Evolutionary conservation across 2,797 vertebrate species (phyloP), one percentile per base, ranked within the genome.

Genomic region (Ataeniobius toweri): DNA sequence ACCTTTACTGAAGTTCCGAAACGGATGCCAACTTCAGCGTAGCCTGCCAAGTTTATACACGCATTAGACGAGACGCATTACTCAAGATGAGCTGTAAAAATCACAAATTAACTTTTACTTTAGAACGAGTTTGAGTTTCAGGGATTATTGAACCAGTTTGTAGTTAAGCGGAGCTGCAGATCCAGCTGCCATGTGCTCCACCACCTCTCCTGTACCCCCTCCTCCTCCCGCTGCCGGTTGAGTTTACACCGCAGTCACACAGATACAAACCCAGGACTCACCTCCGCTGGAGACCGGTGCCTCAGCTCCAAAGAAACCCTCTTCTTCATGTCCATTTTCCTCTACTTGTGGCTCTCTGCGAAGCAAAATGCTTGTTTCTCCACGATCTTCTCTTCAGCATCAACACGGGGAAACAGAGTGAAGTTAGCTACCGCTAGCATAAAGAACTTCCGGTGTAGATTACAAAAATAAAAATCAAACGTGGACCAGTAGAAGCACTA

Each of bases 321-420:
- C 90, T 95, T 97, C 91, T 96, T 96, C 96, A 98, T 97, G 77
- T 97, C 96, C 96, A 97, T 98, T 83, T 92, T 94, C 86, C 75
- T 70, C 68, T 26, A 58, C 1, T 89, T 63, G 13, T 9, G 6
- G 26, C 56, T 83, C 63, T 81, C 16, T 73, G 65, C 39, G 78
- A 24, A 55, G 72, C 14, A 18, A 76, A 74, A 68, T 73, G 78
- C 50, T 80, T 74, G 74, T 87, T 91, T 87, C 84, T 83, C 22
- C 72, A 69, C 80, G 78, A 46, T 73, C 74, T 46, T 80, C 82
- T 89, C 85, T 87, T 76, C 86, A 70, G 84, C 88, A 88, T 91
- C 87, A 91, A 93, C 91, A 93, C 90, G 89, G 88, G 83, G 89
- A 82, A 82, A 71, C 53, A 39, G 4, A 0, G 85, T 86, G 44